Base-by-base conservation (phyloP, 2,113 vertebrate species). In the Neodon shergylaensis region DNA sequence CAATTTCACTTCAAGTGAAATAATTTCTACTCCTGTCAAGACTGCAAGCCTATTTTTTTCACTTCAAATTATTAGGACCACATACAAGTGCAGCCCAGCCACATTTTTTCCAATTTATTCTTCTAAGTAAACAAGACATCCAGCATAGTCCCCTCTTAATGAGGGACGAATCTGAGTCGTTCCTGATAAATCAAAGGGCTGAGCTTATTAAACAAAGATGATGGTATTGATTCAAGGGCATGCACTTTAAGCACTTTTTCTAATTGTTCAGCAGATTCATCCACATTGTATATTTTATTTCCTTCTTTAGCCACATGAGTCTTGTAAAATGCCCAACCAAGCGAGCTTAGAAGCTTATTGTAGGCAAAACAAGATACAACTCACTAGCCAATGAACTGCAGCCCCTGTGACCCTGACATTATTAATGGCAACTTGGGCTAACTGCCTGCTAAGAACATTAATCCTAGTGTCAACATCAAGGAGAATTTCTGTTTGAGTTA, bases 191-290 rank as follows among this genome's bases (percentile, higher is more conserved):
- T 96, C 88, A 95, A 94, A 92, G 83, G 68, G 70, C 74, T 79
- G 47, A n/a, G 88, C 68, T 89, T 97, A 95, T 96, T 96, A 97
- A 96, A 96, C 86, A 96, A 97, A 97, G 90, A 97, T 96, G 85
- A 96, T 90, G 90, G 39, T 96, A 95, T 95, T 96, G 96, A 96
- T 96, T 94, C 78, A 95, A 94, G 82, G 88, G 4, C 63, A 91
- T 0, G 8, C 68, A 91, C 73, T 86, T 94, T 83, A 95, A 44
- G 82, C 74, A 92, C 63, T 81, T 89, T 79, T 96, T 90, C 88
- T 79, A 95, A 94, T 91, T 96, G 85, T 96, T 96, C 90, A 94
- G 86, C 63, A 89, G 88, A 95, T 81, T 82, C 79, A 96, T 88
- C 61, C 73, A 89, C 85, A 96, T 88, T 94, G 93, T 90, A 72